phyloP scores from a whole-genome alignment of 1,140 invertebrate genomes.

The Drosophila ananassae region DNA sequence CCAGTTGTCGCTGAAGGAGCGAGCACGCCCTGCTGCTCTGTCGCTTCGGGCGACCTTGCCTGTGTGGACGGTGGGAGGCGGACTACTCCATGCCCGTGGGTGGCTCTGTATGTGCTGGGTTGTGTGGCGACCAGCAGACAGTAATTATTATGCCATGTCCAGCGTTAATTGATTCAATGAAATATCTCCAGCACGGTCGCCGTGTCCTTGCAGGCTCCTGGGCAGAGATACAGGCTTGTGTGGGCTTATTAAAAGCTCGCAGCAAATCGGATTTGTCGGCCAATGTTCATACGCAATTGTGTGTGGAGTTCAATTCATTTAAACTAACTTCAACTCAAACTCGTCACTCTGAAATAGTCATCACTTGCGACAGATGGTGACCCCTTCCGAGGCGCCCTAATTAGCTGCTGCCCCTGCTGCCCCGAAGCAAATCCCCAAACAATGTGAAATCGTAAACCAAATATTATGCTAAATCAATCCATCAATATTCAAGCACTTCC shows the following conservation, averaged over 20 bases:
- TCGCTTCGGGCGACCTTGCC: constrained; percentile 71
- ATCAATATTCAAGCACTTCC: constrained; percentile 58
- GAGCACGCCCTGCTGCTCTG: constrained; percentile 52
- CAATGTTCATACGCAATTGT: not conserved
- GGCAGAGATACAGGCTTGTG: constrained; percentile 13
- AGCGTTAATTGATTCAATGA: constrained; percentile 83
- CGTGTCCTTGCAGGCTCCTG: constrained; percentile 27
- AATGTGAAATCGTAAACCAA: constrained; percentile 52
- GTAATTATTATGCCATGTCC: constrained; percentile 83
- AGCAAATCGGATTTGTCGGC: constrained; percentile 8
- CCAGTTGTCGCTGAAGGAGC: constrained; percentile 41
- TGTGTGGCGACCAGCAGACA: constrained; percentile 57
- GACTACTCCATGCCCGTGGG: no score
- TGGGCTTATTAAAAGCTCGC: constrained; percentile 30
- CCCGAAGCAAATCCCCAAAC: constrained; percentile 31
- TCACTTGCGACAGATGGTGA: not conserved
- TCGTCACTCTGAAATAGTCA: not conserved
- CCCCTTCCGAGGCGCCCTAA: constrained; percentile 28
- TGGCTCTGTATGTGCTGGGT: not conserved
- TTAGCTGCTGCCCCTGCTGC: constrained; percentile 11
- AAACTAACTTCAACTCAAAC: no score
- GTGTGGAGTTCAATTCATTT: no score
- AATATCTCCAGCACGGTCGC: constrained; percentile 51
- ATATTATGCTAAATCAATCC: constrained; percentile 66
- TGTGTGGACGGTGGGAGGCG: constrained; percentile 24